Base-by-base conservation (phyloP, 2,797 vertebrate genomes). In the Chrysocyon brachyurus region DNA sequence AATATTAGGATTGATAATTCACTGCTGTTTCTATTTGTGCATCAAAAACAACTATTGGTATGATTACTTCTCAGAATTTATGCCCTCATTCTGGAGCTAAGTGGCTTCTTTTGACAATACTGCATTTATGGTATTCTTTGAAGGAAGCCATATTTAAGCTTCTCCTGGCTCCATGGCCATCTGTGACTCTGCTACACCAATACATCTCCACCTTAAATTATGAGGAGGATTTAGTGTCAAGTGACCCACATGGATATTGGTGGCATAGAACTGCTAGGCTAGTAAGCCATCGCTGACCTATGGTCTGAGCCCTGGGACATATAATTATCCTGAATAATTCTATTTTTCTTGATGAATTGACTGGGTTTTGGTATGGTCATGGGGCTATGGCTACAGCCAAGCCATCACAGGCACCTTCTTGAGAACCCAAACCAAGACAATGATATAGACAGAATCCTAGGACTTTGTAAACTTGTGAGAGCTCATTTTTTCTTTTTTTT, bases 1-100 rank as follows among this genome's bases (percentile, higher is more conserved):
- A 96, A 97, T 95, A 96, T 94, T 96, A 95, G 61, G 36, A 81
- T 96, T 94, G 94, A 93, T 91, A 94, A 93, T 87, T 94, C 52
- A 89, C 33, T 68, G 54, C 8, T 94, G 40, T 31, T 93, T 96
- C 77, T 96, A 88, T 96, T 96, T 95, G 54, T 90, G 28, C 33
- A 91, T 77, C 56, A 81, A 87, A 26, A 92, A 83, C 26, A 89
- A 79, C 21, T 87, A 94, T 73, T 87, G 22, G 3, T 79, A 78
- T 82, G 66, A 85, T 94, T 96, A 94, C 4, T 24, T 97, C 33
- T 85, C 78, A 97, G 54, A 85, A 96, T 90, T n/a, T 86, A 82
- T 89, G 28, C 31, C 12, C 10, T 56, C 22, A 22, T 82, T 91
- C 31, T 33, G 82, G 19, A 97, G 11, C 19, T 72, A 68, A 87